A percentile compares a stretch with the other conserved stretches of the same genome.
Conservation (phyloP, 2,888 invertebrate species). For the Brachycybe producta region DNA sequence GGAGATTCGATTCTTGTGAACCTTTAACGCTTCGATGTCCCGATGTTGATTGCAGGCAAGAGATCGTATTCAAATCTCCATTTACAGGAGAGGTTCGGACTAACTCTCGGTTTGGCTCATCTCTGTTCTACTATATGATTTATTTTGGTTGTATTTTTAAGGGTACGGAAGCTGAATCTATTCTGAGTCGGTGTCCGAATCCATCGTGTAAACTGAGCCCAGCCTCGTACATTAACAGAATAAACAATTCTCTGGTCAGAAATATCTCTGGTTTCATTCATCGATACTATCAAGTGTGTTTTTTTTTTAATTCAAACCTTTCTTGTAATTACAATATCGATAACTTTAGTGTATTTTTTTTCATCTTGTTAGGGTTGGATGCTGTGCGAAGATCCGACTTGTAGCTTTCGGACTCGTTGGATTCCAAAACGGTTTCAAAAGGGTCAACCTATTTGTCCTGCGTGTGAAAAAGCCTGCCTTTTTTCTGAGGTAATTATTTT, state of each 20-base stretch:
- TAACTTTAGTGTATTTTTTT: constrained; percentile 3
- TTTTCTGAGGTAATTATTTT: constrained; percentile 41
- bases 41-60: constrained; percentile 35
- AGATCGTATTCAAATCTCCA: constrained; percentile 38
- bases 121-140: background rate
- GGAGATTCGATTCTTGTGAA: constrained; percentile 43
- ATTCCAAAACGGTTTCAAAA: constrained; percentile 45
- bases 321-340: background rate
- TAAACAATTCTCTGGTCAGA: constrained; percentile 60
- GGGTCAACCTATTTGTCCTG: constrained; percentile 55
- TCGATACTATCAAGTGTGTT: constrained; percentile 55
- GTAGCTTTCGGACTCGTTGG: constrained; percentile 53
- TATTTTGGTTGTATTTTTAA: constrained; percentile 21
- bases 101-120: constrained; percentile 26
- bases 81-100: constrained; percentile 33
- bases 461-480: constrained; percentile 62
- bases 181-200: constrained; percentile 56
- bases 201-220: constrained; percentile 52
- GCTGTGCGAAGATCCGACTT: constrained; percentile 81
- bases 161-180: constrained; percentile 28
- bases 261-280: constrained; percentile 51
- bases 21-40: constrained; percentile 48
- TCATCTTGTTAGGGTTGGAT: constrained; percentile 46
- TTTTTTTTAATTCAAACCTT: background rate
- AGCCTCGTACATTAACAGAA: constrained; percentile 48